Evolutionary conservation across 2,113 vertebrate species (phyloP), one percentile per base, ranked within the genome.

Genomic region (Malaclemys terrapin): DNA sequence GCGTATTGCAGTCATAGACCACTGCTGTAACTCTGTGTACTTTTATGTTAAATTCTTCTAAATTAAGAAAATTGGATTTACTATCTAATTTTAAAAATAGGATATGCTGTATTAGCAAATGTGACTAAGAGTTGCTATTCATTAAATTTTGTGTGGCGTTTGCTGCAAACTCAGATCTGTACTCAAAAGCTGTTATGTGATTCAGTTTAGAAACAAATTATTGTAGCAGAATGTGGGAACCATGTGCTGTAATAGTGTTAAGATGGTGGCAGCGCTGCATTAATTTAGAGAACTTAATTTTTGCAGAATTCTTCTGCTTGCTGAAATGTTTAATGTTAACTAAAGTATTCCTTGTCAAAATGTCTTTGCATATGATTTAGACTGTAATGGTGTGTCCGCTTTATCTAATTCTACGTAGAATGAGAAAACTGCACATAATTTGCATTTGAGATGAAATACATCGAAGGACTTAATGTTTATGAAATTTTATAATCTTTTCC

Each of bases 401-500:
- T 95, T 94, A 54, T 93, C 91, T 95, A 94, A 93, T 84, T 54
- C 89, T 47, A 62, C 82, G 80, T 80, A 82, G 92, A 89, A 88
- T 93, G 95, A 93, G 93, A 90, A 96, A 72, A 96, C 53, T 0
- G 0, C 93, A 14, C 54, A 3, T 49, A 47, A 95, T 98, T 97
- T 98, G 95, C 96, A 97, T 96, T 97, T 96, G 89, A 97, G 94
- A 95, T 90, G 94, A 93, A 95, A 89, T 62, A 84, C 92, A 93
- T 96, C 86, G 91, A 96, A 97, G 92, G 95, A 95, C 95, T 97
- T 97, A 96, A 88, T 95, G 89, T 94, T 92, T 93, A 82, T 95
- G 89, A 65, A 96, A 94, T 97, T 97, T 83, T 85, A 79, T 95
- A 83, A 93, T 95, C 94, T 94, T 82, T 81, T 87, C 52, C 84